Conservation (phyloP, 2,797 vertebrate genomes). For the Arvicola amphibius region DNA sequence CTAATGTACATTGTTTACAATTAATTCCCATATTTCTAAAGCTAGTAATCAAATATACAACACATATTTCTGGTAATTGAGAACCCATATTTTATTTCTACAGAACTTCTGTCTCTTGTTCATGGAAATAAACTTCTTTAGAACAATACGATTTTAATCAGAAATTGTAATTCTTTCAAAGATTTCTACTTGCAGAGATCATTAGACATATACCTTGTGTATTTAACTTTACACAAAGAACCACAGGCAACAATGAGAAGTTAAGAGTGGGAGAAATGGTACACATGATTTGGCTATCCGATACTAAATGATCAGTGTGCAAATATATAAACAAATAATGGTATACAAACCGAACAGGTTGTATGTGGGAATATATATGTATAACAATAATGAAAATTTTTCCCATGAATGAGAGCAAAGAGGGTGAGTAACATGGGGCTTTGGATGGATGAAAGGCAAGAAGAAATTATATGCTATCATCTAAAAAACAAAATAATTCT, state of each 20-base stretch:
- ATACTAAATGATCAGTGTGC: no score
- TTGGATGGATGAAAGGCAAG: neutral
- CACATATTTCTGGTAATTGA: neutral
- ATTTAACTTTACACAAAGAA: neutral
- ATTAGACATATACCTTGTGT: slow-evolving; percentile 2
- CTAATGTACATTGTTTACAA: neutral
- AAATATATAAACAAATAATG: no score
- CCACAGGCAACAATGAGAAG: no score
- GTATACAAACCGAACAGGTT: no score
- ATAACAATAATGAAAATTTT: neutral
- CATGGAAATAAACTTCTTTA: slow-evolving; percentile 19
- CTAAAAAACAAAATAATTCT: neutral
- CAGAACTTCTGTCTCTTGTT: neutral
- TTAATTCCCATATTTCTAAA: neutral
- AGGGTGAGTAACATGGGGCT: no score
- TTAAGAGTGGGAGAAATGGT: no score
- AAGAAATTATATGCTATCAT: neutral
- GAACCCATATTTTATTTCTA: neutral
- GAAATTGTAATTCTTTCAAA: slow-evolving; percentile 1
- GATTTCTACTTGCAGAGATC: neutral
- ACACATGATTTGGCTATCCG: accelerated
- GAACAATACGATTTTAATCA: neutral
- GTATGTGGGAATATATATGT: neutral
- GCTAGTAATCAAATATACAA: neutral
- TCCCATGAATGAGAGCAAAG: neutral